Conservation (phyloP, 1,140 invertebrate genomes). For the Drosophila gunungcola region DNA sequence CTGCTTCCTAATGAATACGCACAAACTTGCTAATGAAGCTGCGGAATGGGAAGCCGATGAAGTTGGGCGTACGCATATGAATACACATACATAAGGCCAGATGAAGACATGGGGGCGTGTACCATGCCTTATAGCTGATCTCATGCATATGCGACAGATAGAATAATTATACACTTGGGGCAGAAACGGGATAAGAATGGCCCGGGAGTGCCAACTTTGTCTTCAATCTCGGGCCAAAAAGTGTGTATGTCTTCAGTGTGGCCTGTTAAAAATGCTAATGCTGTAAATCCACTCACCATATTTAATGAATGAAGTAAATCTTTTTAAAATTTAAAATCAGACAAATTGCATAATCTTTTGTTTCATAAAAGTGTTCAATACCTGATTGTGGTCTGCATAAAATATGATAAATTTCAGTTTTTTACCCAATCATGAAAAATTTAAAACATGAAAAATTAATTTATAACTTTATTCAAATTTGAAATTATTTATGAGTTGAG, state of each 20-base stretch:
- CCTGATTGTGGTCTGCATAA: not conserved
- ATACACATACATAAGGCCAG: constrained; percentile 38
- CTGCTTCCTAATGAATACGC: constrained; percentile 75
- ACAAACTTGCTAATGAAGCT: constrained; percentile 81
- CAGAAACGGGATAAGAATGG: constrained; percentile 33
- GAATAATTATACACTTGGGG: constrained; percentile 70
- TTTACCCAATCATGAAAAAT: no score
- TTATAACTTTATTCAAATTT: not conserved
- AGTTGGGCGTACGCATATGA: constrained; percentile 38
- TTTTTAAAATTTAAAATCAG: constrained; percentile 6
- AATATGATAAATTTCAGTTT: not conserved
- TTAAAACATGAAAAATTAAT: no score
- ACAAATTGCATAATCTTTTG: constrained; percentile 1
- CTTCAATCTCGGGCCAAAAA: constrained; percentile 7
- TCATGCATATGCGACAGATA: constrained; percentile 79
- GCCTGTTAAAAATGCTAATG: constrained; percentile 44
- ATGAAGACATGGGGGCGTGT: constrained; percentile 16
- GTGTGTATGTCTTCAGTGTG: constrained; percentile 11
- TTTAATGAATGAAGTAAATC: constrained; percentile 37
- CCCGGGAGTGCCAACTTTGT: constrained; percentile 28
- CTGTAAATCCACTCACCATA: constrained; percentile 28
- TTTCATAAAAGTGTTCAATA: not conserved
- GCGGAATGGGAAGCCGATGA: constrained; percentile 19
- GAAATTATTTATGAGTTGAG: not conserved
- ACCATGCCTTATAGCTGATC: constrained; percentile 48